Evolutionary conservation across 2,797 vertebrate genomes (phyloP).

Genomic region (Myotis findleyi): DNA sequence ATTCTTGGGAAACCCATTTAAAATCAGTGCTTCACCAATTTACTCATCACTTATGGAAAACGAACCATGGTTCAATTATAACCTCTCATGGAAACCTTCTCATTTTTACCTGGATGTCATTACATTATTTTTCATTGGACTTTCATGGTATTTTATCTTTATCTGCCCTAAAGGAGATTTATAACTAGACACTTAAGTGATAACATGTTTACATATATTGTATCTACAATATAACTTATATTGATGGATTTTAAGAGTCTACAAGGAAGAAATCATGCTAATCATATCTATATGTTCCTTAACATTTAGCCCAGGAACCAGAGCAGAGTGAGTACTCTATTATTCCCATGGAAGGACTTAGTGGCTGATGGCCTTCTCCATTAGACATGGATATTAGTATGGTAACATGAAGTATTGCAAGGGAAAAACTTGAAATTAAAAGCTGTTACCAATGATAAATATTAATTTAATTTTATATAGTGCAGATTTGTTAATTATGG

Average conservation of each 20-base stretch:
- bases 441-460: neutral
- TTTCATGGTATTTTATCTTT: constrained; percentile 20
- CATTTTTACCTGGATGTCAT: neutral
- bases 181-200: constrained; percentile 28
- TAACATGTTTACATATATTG: neutral
- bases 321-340: neutral
- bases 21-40: neutral
- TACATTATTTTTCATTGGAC: constrained; percentile 30
- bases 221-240: neutral
- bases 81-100: neutral
- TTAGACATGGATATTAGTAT: neutral
- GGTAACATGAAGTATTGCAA: neutral
- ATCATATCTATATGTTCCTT: neutral
- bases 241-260: neutral
- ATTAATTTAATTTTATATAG: neutral
- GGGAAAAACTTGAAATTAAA: constrained; percentile 10
- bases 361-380: neutral
- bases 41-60: neutral
- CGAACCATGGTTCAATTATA: neutral
- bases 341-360: neutral
- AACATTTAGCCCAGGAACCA: neutral
- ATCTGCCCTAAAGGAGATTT: constrained; percentile 29
- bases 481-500: neutral
- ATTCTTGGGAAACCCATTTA: neutral
- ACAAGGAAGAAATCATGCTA: neutral